These are phyloP conservation scores for Clarias platycephalus DNA, from an alignment of 2,797 vertebrate genomes.

Conservation along the genomic window DNA sequence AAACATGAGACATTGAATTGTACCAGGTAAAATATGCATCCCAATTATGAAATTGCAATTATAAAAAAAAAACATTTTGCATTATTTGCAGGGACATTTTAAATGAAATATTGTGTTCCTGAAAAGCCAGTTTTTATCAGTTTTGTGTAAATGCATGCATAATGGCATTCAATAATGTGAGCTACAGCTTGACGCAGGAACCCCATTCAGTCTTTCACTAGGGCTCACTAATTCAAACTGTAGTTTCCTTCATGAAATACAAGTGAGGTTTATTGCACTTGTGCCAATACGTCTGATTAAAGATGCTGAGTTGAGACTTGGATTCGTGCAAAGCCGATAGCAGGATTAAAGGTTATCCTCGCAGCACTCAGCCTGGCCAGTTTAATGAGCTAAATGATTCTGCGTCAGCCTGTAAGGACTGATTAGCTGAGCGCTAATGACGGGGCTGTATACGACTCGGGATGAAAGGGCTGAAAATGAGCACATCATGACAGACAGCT, in stretches of 20 bases:
- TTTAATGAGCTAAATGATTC: constrained; percentile 10
- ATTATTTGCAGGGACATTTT: neutral
- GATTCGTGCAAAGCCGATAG: neutral
- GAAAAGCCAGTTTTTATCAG: neutral
- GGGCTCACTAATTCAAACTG: neutral
- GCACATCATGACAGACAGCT: neutral
- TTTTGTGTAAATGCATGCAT: neutral
- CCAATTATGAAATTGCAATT: neutral
- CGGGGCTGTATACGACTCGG: neutral
- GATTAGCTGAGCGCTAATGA: neutral
- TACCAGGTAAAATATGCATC: neutral
- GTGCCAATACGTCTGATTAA: neutral
- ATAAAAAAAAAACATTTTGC: neutral
- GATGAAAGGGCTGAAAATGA: constrained; percentile 5
- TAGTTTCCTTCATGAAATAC: no score
- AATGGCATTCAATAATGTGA: neutral
- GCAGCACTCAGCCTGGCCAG: neutral
- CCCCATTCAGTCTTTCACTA: neutral
- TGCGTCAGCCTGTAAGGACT: constrained; percentile 5
- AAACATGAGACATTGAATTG: neutral
- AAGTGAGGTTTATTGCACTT: neutral
- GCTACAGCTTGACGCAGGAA: neutral
- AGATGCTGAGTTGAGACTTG: neutral
- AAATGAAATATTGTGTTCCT: neutral
- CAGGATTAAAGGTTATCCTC: constrained; percentile 8